A percentile compares a stretch with the other conserved stretches of the same genome.
Evolutionary conservation across 2,113 vertebrate genomes (phyloP).

Genomic region (Podilymbus podiceps): DNA sequence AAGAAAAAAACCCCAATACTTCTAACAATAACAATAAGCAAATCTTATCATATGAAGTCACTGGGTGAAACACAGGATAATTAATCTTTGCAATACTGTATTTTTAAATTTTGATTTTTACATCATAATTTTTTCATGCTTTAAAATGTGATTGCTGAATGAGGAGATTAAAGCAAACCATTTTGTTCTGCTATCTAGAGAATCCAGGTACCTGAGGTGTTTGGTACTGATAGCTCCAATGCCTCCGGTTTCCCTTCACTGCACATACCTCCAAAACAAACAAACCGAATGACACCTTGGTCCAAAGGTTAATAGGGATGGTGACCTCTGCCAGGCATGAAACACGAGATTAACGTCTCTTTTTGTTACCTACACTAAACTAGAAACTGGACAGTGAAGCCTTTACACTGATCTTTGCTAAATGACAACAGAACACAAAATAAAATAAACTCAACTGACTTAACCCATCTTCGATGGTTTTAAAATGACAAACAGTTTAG

Average conservation of each 20-base stretch:
- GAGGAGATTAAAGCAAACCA: neutral
- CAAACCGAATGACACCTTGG: fast-evolving
- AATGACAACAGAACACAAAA: neutral
- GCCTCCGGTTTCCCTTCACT: neutral
- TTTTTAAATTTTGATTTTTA: neutral
- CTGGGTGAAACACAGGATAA: neutral
- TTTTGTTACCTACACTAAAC: neutral
- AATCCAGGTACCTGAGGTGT: neutral
- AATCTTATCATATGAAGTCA: neutral
- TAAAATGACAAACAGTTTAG: neutral
- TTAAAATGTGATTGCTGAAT: neutral
- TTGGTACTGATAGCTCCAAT: neutral
- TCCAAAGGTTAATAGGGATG: neutral
- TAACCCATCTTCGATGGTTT: neutral
- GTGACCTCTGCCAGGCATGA: neutral
- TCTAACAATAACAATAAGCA: neutral
- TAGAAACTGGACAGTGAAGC: neutral
- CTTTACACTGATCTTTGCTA: neutral
- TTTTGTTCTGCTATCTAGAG: neutral
- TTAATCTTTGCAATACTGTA: neutral
- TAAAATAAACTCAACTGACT: neutral
- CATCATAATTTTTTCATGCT: neutral
- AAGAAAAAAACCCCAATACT: neutral
- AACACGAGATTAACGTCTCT: neutral
- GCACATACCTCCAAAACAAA: neutral